Conservation (phyloP, 2,113 vertebrate species). For the Actenoides hombroni region DNA sequence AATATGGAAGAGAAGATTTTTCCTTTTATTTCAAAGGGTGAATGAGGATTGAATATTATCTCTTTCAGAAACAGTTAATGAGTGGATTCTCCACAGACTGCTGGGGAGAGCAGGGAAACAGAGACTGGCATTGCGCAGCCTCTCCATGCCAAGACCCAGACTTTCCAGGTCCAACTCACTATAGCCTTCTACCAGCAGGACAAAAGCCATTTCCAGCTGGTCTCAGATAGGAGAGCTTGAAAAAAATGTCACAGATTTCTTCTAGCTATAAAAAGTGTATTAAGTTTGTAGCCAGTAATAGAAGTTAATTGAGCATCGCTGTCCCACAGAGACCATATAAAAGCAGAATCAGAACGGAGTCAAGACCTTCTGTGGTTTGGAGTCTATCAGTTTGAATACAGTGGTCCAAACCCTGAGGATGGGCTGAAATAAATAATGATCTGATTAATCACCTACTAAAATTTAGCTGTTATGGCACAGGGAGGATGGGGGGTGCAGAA, state of each 20-base stretch:
- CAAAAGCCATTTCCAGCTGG: background rate
- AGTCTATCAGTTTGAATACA: background rate
- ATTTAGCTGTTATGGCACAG: background rate
- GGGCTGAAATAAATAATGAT: background rate
- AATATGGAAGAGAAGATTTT: background rate
- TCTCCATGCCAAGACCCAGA: background rate
- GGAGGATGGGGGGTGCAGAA: background rate
- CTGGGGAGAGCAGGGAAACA: background rate
- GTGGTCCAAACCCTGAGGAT: background rate
- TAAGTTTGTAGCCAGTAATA: slow-evolving; percentile 1
- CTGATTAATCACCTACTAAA: background rate
- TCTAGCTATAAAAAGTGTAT: background rate
- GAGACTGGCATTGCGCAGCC: background rate
- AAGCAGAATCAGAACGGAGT: background rate
- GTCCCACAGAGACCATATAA: background rate
- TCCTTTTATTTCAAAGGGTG: background rate
- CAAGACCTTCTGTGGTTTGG: background rate
- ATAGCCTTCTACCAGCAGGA: background rate
- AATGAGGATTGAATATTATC: background rate
- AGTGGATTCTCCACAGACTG: background rate
- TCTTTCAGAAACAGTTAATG: background rate
- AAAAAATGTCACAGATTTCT: background rate
- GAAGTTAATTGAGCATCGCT: slow-evolving; percentile 6
- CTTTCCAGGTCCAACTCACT: background rate
- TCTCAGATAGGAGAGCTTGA: background rate